phyloP scores from a whole-genome alignment of 2,888 invertebrate genomes.

The Ochlodes sylvanus region DNA sequence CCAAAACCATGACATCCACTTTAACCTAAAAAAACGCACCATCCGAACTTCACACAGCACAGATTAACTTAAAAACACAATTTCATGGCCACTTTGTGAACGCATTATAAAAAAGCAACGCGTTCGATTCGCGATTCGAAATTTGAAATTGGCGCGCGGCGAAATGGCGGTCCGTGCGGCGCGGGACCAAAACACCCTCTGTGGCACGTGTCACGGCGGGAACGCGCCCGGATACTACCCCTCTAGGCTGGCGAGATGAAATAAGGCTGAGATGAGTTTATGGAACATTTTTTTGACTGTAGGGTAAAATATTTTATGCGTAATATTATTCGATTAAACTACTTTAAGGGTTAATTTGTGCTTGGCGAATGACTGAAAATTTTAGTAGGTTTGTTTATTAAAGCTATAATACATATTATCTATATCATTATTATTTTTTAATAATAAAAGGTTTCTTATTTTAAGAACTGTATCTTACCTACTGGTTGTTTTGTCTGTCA shows the following conservation, averaged over 20 bases:
- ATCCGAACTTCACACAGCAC: neutral
- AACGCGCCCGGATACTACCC: conserved; percentile 59
- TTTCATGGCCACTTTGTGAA: neutral
- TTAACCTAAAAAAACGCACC: neutral
- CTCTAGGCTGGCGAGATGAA: conserved; percentile 44
- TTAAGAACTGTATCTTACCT: no score
- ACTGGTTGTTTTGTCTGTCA: no score
- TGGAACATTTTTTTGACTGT: neutral
- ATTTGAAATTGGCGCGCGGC: conserved; percentile 47
- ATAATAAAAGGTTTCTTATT: no score
- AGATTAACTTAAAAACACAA: conserved; percentile 1
- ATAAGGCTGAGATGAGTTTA: conserved; percentile 20
- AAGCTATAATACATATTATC: no score
- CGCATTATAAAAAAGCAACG: neutral
- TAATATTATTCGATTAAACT: no score
- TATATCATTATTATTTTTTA: no score
- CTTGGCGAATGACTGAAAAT: no score
- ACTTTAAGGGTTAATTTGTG: no score
- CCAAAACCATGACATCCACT: no score
- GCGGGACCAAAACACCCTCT: conserved; percentile 74
- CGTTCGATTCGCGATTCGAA: conserved; percentile 39
- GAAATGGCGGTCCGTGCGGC: conserved; percentile 67
- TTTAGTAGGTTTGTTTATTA: no score
- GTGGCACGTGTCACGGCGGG: conserved; percentile 68
- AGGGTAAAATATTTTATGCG: neutral